A percentile compares a stretch with the other conserved stretches of the same genome.
These are phyloP conservation scores for Marmota flaviventris DNA, from an alignment of 2,113 vertebrate species.

Conservation along the genomic window DNA sequence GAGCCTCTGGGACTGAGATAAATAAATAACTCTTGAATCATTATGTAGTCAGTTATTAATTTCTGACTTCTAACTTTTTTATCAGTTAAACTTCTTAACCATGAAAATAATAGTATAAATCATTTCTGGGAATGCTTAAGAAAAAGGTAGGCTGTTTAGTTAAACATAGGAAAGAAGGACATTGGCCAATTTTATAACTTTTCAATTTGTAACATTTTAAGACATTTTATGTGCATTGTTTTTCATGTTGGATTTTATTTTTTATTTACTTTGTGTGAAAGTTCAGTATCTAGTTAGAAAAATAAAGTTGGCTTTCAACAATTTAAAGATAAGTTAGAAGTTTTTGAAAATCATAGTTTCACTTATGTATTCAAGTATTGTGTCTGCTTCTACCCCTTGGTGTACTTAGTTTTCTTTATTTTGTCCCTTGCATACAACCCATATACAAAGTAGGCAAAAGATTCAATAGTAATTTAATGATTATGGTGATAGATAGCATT, in stretches of 20 bases:
- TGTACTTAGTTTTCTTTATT: neutral
- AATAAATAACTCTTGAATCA: neutral
- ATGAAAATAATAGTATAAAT: slow-evolving; percentile 19
- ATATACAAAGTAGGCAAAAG: neutral
- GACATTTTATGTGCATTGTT: slow-evolving; percentile 43
- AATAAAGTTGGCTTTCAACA: slow-evolving; percentile 40
- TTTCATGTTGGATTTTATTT: slow-evolving; percentile 41
- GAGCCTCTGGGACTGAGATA: neutral
- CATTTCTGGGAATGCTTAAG: slow-evolving; percentile 47
- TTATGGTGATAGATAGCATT: neutral
- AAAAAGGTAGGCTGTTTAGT: neutral
- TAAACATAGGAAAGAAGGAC: neutral
- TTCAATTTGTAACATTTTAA: slow-evolving; percentile 35
- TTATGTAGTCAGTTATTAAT: neutral
- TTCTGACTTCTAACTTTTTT: slow-evolving; percentile 43
- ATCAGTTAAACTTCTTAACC: slow-evolving; percentile 37
- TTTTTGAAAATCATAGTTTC: neutral
- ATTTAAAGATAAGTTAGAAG: slow-evolving; percentile 44
- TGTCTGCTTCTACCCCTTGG: neutral
- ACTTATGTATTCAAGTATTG: neutral
- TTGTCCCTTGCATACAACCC: neutral
- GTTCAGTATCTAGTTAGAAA: slow-evolving; percentile 36
- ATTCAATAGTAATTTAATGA: slow-evolving; percentile 21
- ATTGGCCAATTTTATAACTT: neutral
- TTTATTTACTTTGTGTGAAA: slow-evolving; percentile 57